phyloP scores from a whole-genome alignment of 2,888 invertebrate genomes.

The Prosopocoilus inquinatus region DNA sequence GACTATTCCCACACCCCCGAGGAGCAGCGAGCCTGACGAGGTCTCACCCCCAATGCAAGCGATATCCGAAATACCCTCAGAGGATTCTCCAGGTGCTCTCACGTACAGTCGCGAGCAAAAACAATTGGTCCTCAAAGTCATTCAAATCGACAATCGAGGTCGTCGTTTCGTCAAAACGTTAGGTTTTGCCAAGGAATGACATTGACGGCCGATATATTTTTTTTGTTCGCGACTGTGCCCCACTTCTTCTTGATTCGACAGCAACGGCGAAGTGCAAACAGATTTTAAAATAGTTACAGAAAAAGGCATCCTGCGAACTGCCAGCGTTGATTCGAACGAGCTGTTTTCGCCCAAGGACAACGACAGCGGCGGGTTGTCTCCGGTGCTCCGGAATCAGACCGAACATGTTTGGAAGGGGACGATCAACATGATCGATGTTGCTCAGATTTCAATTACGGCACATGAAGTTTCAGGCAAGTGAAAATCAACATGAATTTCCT shows the following conservation, averaged over 20 bases:
- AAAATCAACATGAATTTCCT: background rate
- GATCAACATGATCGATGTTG: constrained; percentile 88
- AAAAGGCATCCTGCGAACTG: constrained; percentile 8
- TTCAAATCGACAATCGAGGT: no score
- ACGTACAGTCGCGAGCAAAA: background rate
- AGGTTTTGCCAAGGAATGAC: no score
- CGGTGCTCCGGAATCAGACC: constrained; percentile 24
- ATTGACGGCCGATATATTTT: no score
- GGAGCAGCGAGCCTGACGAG: constrained; percentile 45
- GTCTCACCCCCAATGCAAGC: background rate
- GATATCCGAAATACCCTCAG: background rate
- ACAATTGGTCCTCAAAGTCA: background rate
- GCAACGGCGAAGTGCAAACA: no score
- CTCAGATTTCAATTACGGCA: constrained; percentile 80
- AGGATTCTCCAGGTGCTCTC: background rate
- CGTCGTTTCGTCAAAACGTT: no score
- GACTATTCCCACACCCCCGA: constrained; percentile 60
- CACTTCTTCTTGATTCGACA: no score
- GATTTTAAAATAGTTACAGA: constrained; percentile 5
- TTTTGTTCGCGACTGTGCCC: no score
- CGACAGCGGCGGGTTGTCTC: constrained; percentile 18
- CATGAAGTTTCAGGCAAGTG: constrained; percentile 64
- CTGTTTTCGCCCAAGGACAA: constrained; percentile 17
- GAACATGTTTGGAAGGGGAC: constrained; percentile 71
- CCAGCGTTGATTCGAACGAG: constrained; percentile 14